phyloP scores from a whole-genome alignment of 1,140 invertebrate species.

The Cydia fagiglandana region DNA sequence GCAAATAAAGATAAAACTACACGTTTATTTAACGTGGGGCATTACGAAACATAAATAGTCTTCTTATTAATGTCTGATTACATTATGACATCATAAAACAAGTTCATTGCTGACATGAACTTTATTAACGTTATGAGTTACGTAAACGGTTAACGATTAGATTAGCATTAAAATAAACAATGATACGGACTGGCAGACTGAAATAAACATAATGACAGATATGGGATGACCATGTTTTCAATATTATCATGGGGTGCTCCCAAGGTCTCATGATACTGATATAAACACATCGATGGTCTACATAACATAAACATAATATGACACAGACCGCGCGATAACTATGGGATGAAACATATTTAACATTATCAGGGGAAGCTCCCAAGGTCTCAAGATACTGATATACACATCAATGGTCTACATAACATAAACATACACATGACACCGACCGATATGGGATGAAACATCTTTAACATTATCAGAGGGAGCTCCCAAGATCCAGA shows the following conservation, averaged over 20 bases:
- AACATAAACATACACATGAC: background rate
- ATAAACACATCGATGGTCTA: no score
- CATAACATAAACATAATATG: background rate
- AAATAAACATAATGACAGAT: constrained; percentile 2
- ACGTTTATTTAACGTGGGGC: constrained; percentile 10
- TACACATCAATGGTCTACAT: no score
- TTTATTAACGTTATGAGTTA: background rate
- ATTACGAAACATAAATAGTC: constrained; percentile 2
- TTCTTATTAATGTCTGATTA: constrained; percentile 5
- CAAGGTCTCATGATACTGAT: background rate
- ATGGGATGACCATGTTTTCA: background rate
- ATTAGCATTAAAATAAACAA: constrained; percentile 4
- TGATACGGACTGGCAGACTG: no score
- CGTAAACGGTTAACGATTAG: constrained; percentile 24
- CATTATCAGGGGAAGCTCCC: background rate
- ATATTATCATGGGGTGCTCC: background rate
- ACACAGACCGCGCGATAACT: no score
- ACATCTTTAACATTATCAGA: no score
- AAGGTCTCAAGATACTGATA: background rate
- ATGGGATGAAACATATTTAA: no score
- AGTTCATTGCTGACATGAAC: constrained; percentile 19
- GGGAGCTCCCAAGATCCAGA: background rate
- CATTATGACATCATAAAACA: constrained; percentile 5
- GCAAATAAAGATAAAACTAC: background rate
- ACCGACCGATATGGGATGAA: no score